Percentiles rank a stretch among this genome's conserved stretches.
Evolutionary conservation across 2,888 invertebrate species (phyloP).

Genomic region (Temnothorax ravouxi): DNA sequence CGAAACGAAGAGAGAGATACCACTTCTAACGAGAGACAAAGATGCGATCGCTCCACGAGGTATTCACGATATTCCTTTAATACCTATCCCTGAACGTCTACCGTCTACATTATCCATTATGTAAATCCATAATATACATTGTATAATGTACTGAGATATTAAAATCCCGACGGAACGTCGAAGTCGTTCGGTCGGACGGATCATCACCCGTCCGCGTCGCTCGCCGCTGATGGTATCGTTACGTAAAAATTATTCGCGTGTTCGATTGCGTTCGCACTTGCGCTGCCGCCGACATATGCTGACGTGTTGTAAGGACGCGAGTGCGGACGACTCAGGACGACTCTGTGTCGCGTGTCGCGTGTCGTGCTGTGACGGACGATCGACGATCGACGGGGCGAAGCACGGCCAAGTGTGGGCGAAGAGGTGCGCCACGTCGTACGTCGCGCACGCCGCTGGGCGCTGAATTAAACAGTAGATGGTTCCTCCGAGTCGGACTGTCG

Average conservation of each 20-base stretch:
- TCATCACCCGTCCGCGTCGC: neutral
- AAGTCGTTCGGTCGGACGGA: neutral
- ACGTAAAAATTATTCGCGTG: constrained; percentile 41
- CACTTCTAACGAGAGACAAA: neutral
- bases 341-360: too few relatives aligned
- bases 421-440: neutral
- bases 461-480: constrained; percentile 40
- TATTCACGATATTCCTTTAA: neutral
- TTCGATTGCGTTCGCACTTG: constrained; percentile 30
- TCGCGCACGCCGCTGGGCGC: neutral
- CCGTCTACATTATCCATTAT: neutral
- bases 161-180: neutral
- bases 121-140: constrained; percentile 14
- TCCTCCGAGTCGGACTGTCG: too few relatives aligned
- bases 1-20: neutral
- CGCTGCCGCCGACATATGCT: neutral
- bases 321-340: neutral
- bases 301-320: constrained; percentile 12
- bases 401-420: neutral
- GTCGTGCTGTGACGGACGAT: too few relatives aligned
- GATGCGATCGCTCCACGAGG: neutral
- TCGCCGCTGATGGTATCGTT: neutral
- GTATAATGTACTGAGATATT: neutral
- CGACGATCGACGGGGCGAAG: constrained; percentile 9
- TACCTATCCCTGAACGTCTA: neutral